A percentile compares a stretch with the other conserved stretches of the same genome.
Evolutionary conservation across 1,140 invertebrate species (phyloP).

Genomic region (Parapsyche elsis): DNA sequence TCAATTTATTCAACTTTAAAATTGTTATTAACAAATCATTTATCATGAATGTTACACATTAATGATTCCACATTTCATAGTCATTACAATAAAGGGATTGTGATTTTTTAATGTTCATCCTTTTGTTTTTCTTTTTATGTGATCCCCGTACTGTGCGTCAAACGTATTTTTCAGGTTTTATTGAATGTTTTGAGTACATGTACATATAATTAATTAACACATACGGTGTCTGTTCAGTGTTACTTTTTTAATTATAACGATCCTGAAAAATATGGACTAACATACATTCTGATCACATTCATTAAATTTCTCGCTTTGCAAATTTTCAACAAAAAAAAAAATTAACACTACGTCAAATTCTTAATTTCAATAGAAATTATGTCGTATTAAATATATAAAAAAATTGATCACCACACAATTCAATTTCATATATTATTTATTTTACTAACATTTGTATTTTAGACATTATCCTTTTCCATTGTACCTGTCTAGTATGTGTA

Average conservation of each 20-base stretch:
- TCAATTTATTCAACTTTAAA: not conserved
- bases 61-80: not conserved
- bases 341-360: not conserved
- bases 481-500: constrained; percentile 21
- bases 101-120: constrained; percentile 4
- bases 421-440: constrained; percentile 4
- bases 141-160: constrained; percentile 8
- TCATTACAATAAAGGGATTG: not conserved
- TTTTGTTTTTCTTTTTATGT: not conserved
- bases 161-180: constrained; percentile 13
- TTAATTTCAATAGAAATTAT: constrained; percentile 9
- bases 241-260: too few species aligned
- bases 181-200: not conserved
- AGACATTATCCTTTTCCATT: not conserved
- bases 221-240: too few species aligned
- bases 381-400: not conserved
- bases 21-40: not conserved
- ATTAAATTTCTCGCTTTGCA: not conserved
- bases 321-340: not conserved
- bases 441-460: not conserved
- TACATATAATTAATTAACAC: too few species aligned
- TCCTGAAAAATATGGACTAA: constrained; percentile 10
- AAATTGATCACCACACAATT: constrained; percentile 44
- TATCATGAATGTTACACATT: not conserved
- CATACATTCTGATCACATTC: not conserved